These are phyloP conservation scores for Camponotus pennsylvanicus DNA, from an alignment of 1,140 invertebrate genomes.

Conservation along the genomic window DNA sequence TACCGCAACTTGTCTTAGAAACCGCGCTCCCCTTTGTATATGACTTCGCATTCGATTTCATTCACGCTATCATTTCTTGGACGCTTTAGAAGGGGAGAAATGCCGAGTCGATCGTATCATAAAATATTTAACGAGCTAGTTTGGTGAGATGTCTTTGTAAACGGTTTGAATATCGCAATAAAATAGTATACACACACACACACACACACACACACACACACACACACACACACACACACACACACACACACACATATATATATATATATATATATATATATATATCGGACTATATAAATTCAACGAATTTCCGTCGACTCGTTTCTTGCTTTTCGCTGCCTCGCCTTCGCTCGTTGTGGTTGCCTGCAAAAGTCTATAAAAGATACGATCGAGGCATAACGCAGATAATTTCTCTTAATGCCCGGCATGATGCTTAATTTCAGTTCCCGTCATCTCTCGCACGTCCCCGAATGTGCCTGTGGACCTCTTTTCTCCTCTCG, in stretches of 20 bases:
- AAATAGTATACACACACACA: constrained; percentile 77
- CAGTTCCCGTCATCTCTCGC: constrained; percentile 41
- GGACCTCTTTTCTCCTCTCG: neutral
- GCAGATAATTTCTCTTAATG: constrained; percentile 79
- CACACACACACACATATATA: constrained; percentile 65
- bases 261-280: constrained; percentile 55
- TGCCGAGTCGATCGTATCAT: constrained; percentile 77
- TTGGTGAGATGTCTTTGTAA: constrained; percentile 83
- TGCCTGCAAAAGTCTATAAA: constrained; percentile 72
- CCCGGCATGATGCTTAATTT: constrained; percentile 75
- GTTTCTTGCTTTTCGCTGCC: constrained; percentile 42
- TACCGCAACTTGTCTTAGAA: constrained; percentile 14
- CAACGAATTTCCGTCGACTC: constrained; percentile 42
- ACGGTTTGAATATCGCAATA: constrained; percentile 85
- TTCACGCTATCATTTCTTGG: constrained; percentile 58
- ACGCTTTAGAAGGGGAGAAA: constrained; percentile 34
- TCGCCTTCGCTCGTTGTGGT: constrained; percentile 28
- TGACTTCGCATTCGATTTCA: constrained; percentile 62
- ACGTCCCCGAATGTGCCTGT: neutral
- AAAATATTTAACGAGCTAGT: constrained; percentile 85
- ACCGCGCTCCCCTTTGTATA: constrained; percentile 46
- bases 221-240: constrained; percentile 41
- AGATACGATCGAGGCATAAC: constrained; percentile 67
- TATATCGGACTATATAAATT: constrained; percentile 74
- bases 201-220: constrained; percentile 32